A percentile compares a stretch with the other conserved stretches of the same genome.
These are phyloP conservation scores for Atta cephalotes DNA, from an alignment of 1,140 invertebrate genomes.

Conservation along the genomic window DNA sequence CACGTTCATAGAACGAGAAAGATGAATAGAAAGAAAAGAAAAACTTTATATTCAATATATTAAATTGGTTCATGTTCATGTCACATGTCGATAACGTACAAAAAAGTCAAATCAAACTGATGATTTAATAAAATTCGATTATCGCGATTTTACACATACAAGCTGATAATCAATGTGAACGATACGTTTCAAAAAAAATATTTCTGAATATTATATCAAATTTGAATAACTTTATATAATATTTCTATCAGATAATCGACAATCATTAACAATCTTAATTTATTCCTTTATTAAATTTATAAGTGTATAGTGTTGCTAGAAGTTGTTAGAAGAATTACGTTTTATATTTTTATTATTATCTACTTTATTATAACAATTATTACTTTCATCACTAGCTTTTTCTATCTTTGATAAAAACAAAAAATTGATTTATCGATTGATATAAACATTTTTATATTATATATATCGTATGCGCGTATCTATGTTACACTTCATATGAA, in stretches of 20 bases:
- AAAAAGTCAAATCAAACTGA: neutral
- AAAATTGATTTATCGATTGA: neutral
- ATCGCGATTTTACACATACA: constrained; percentile 29
- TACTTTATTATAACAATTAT: neutral
- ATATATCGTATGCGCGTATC: neutral
- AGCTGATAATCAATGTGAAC: neutral
- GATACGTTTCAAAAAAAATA: neutral
- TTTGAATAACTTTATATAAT: neutral
- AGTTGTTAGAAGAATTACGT: neutral
- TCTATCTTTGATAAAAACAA: neutral
- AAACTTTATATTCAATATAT: constrained; percentile 55
- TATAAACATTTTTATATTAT: neutral
- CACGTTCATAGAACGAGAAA: constrained; percentile 56
- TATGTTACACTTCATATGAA: neutral
- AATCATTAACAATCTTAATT: neutral
- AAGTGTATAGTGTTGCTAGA: neutral
- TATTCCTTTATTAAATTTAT: neutral
- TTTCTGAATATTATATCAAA: neutral
- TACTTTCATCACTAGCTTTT: neutral
- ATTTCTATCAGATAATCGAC: neutral
- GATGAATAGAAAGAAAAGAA: constrained; percentile 62
- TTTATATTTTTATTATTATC: neutral
- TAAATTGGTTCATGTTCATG: constrained; percentile 22
- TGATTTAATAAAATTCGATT: constrained; percentile 50
- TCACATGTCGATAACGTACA: constrained; percentile 13